Evolutionary conservation across 2,797 vertebrate genomes (phyloP), one percentile per base, ranked within the genome.

Genomic region (Galago senegalensis): DNA sequence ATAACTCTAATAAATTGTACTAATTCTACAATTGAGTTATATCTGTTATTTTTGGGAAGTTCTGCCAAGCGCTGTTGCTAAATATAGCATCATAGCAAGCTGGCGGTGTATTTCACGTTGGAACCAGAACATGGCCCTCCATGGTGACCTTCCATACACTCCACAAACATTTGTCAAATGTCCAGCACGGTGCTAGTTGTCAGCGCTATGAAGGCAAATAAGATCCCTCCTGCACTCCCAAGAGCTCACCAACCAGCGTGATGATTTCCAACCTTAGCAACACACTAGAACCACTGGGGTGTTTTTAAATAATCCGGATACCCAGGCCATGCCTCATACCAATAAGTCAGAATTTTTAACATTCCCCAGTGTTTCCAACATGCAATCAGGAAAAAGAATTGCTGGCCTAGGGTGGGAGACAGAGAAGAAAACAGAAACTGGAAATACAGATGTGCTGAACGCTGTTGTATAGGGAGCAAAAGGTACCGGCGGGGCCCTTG

Each of bases 21-120:
- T 95, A 93, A 83, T 96, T 88, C 95, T 91, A 10, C 95, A 93
- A 97, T 84, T 91, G 82, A 86, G 82, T 97, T 97, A 95, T 88
- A 89, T 8, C 95, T 95, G 91, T 97, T 92, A 86, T 97, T 94
- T 94, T 93, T 43, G 87, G 90, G 87, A 96, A 91, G 90, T 72
- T 72, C 70, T 94, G 97, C 85, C 95, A 96, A 96, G 63, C 34
- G 46, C 49, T 93, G 9, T 84, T 93, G 75, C 88, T 92, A 97
- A 95, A 69, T 82, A 94, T 23, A 94, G 79, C 46, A 88, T 77
- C 75, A 82, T 4, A 65, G 75, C 40, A 95, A 89, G 79, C 56
- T 92, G 37, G 63, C 20, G 1, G 31, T 7, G 23, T 91, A 77
- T 77, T 93, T 96, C n/a, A 70, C 56, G 58, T 56, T 65, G 37